phyloP scores from a whole-genome alignment of 2,113 vertebrate species.

The Baryphthengus martii region DNA sequence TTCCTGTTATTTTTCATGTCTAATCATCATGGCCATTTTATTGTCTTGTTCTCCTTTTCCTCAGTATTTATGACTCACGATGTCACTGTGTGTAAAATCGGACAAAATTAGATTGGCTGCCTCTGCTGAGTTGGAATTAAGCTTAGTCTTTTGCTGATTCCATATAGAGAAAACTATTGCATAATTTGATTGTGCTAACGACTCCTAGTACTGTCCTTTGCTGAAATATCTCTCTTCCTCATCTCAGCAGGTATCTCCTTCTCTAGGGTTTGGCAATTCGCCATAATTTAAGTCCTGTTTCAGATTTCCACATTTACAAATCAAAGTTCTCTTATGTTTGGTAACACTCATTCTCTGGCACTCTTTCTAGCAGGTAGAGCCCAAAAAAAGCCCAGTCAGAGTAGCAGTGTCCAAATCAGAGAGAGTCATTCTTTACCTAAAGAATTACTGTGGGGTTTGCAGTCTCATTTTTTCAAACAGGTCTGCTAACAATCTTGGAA shows the following conservation, averaged over 20 bases:
- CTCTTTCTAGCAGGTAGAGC: neutral
- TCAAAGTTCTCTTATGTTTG: neutral
- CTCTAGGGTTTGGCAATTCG: neutral
- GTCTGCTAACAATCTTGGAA: neutral
- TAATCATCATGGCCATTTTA: neutral
- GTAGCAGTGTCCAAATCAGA: neutral
- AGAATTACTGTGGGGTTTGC: neutral
- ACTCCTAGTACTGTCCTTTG: neutral
- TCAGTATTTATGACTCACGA: neutral
- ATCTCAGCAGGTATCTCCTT: neutral
- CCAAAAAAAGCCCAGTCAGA: neutral
- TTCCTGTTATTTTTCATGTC: neutral
- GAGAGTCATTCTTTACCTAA: neutral
- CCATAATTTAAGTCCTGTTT: neutral
- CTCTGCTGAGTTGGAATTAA: neutral
- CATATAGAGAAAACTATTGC: neutral
- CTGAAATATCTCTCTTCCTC: neutral
- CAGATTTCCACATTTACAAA: neutral
- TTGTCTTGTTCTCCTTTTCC: neutral
- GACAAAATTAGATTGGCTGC: neutral
- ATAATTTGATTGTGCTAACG: neutral
- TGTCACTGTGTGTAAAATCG: neutral
- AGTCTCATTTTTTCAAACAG: neutral
- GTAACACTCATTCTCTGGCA: neutral
- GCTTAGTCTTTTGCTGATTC: neutral